Conservation (phyloP, 2,113 vertebrate genomes). For the Macrotis lagotis region DNA sequence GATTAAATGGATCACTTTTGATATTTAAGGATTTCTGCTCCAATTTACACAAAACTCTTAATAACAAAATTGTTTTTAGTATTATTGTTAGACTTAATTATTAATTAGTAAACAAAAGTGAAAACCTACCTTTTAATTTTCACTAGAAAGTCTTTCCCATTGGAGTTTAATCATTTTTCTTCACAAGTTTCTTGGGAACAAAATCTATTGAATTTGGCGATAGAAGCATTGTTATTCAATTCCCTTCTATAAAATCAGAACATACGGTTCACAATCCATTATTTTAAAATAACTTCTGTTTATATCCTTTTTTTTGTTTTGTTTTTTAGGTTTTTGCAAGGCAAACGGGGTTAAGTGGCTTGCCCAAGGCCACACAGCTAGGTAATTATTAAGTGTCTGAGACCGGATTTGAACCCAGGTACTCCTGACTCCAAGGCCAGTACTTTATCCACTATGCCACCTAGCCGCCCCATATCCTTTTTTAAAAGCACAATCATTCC, state of each 20-base stretch:
- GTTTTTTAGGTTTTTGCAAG: too few relatives aligned
- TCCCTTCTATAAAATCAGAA: background rate
- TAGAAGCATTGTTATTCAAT: background rate
- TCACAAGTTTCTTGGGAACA: background rate
- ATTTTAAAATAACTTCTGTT: background rate
- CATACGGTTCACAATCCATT: background rate
- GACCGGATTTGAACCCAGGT: too few relatives aligned
- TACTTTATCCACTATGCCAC: too few relatives aligned
- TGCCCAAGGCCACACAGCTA: too few relatives aligned
- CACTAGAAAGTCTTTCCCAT: background rate
- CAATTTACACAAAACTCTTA: background rate
- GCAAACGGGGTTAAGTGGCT: too few relatives aligned
- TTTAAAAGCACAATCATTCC: background rate
- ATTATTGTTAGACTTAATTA: background rate
- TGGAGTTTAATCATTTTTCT: background rate
- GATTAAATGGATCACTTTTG: background rate
- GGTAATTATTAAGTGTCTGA: too few relatives aligned
- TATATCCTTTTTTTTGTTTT: too few relatives aligned
- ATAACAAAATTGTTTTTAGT: background rate
- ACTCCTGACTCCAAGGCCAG: too few relatives aligned
- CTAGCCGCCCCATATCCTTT: too few relatives aligned
- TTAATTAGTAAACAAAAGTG: background rate
- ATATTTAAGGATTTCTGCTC: background rate
- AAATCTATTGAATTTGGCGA: background rate
- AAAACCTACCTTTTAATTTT: background rate